A percentile compares a stretch with the other conserved stretches of the same genome.
phyloP scores from a whole-genome alignment of 2,113 vertebrate genomes.

The Pica pica region DNA sequence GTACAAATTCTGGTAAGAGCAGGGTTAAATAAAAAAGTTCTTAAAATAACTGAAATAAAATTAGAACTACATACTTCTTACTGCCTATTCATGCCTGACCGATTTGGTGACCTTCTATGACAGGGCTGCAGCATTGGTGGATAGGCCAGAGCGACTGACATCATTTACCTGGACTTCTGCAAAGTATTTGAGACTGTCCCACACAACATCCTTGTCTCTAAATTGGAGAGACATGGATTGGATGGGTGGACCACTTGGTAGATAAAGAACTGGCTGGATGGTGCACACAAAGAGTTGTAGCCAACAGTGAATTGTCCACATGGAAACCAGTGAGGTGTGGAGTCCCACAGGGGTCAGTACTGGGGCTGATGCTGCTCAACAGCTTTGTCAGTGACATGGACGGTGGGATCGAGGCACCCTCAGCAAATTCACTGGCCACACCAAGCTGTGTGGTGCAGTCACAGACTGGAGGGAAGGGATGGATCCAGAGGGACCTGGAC shows the following conservation, averaged over 20 bases:
- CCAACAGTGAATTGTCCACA: background rate
- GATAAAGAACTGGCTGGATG: background rate
- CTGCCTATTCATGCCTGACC: background rate
- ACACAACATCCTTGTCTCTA: background rate
- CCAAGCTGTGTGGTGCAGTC: too few species aligned
- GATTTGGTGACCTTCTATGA: background rate
- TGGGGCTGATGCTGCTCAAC: background rate
- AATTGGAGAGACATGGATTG: background rate
- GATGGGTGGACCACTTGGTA: too few species aligned
- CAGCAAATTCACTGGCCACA: background rate
- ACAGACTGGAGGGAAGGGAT: background rate
- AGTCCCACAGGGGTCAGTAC: background rate
- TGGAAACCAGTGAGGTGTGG: background rate
- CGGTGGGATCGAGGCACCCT: fast-evolving
- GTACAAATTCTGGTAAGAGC: background rate
- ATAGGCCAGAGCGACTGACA: background rate
- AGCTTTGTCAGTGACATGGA: background rate
- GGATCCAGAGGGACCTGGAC: background rate
- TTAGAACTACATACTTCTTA: background rate
- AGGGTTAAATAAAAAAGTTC: background rate
- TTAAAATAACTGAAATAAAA: background rate
- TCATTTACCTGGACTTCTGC: fast-evolving
- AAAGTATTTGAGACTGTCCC: background rate
- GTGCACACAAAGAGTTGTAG: background rate
- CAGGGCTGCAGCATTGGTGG: background rate